Evolutionary conservation across 2,113 vertebrate genomes (phyloP).

Genomic region (Petaurus breviceps): DNA sequence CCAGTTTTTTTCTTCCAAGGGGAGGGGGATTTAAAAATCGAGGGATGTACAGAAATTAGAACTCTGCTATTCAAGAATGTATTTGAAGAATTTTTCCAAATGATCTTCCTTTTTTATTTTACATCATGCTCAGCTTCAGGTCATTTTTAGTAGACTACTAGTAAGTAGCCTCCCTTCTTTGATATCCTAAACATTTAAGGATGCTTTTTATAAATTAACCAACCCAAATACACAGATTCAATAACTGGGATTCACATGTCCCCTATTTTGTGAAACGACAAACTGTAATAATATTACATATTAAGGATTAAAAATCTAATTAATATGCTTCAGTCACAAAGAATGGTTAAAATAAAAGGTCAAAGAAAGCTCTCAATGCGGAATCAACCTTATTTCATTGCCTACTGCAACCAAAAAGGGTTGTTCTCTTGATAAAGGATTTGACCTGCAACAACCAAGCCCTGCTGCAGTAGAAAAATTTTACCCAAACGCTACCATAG

Average conservation of each 20-base stretch:
- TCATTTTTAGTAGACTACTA: slow-evolving; percentile 67
- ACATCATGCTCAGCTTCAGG: slow-evolving; percentile 53
- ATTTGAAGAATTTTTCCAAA: slow-evolving; percentile 70
- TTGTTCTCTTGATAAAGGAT: slow-evolving; percentile 79
- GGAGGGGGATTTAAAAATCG: not conserved
- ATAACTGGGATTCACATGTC: slow-evolving; percentile 66
- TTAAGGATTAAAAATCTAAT: slow-evolving; percentile 55
- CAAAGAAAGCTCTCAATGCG: slow-evolving; percentile 66
- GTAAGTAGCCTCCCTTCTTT: slow-evolving; percentile 59
- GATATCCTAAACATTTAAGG: slow-evolving; percentile 77
- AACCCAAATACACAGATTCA: slow-evolving; percentile 59
- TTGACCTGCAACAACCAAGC: slow-evolving; percentile 81
- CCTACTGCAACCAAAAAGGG: slow-evolving; percentile 42
- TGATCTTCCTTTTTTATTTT: slow-evolving; percentile 76
- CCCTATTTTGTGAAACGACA: slow-evolving; percentile 59
- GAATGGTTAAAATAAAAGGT: slow-evolving; percentile 52
- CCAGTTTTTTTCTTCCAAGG: slow-evolving; percentile 58
- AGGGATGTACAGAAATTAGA: slow-evolving; percentile 62
- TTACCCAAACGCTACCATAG: slow-evolving; percentile 61
- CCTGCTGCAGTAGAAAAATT: slow-evolving; percentile 73
- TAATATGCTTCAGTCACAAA: slow-evolving; percentile 51
- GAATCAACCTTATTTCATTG: slow-evolving; percentile 60
- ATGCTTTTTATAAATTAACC: slow-evolving; percentile 74
- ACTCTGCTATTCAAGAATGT: slow-evolving; percentile 56
- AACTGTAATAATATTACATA: slow-evolving; percentile 31